Percentiles rank a stretch among this genome's conserved stretches.
These are phyloP conservation scores for Cremastobaeus sp. DNA, from an alignment of 2,888 invertebrate genomes.

Conservation along the genomic window DNA sequence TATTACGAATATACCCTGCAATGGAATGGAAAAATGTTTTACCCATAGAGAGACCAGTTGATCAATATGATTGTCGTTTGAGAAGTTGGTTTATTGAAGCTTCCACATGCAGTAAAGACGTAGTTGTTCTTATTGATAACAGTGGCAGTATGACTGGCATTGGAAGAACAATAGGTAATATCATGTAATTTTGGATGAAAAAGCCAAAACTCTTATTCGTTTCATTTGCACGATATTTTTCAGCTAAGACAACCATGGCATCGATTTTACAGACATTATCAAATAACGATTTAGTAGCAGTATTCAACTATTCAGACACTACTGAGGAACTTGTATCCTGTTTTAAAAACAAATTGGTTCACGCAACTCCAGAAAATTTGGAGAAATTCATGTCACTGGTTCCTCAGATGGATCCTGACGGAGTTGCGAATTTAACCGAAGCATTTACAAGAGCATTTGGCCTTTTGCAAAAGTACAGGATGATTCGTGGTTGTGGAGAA, in stretches of 20 bases:
- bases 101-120: conserved; percentile 97
- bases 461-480: conserved; percentile 83
- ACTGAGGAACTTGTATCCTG: conserved; percentile 89
- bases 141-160: conserved; percentile 98
- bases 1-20: conserved; percentile 93
- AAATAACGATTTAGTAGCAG: conserved; percentile 98
- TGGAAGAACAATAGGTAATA: conserved; percentile 82
- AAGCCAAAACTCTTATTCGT: too few species aligned
- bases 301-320: conserved; percentile 88
- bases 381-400: conserved; percentile 86
- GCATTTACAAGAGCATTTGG: conserved; percentile 92
- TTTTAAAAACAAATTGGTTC: conserved; percentile 89
- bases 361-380: conserved; percentile 92
- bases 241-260: conserved; percentile 83
- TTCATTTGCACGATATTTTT: too few species aligned
- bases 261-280: conserved; percentile 96
- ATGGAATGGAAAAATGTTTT: conserved; percentile 71
- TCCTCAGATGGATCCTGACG: conserved; percentile 83
- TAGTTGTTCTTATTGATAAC: conserved; percentile 95
- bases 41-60: conserved; percentile 76
- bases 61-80: conserved; percentile 94
- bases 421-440: conserved; percentile 89
- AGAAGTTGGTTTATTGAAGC: conserved; percentile 98
- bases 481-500: conserved; percentile 80
- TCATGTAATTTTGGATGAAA: not conserved